Percentiles rank a stretch among this genome's conserved stretches.
phyloP scores from a whole-genome alignment of 2,888 invertebrate genomes.

The Chloromyia formosa region DNA sequence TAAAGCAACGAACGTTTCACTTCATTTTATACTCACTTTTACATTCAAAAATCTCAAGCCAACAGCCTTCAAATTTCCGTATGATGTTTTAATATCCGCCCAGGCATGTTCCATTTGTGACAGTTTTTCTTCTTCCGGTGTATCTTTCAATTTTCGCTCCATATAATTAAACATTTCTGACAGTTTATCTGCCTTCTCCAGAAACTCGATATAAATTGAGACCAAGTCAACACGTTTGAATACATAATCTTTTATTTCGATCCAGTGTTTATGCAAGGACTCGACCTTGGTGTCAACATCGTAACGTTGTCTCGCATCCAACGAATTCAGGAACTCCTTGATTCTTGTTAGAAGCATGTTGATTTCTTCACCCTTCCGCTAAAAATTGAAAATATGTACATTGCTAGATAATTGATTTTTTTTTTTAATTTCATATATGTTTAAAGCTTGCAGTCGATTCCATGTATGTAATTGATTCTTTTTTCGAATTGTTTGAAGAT shows the following conservation, averaged over 20 bases:
- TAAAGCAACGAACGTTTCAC: no score
- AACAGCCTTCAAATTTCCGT: constrained; percentile 72
- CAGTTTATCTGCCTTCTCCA: constrained; percentile 73
- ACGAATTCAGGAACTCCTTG: constrained; percentile 70
- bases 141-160: constrained; percentile 69
- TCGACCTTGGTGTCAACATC: constrained; percentile 73
- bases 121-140: constrained; percentile 68
- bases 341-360: constrained; percentile 71
- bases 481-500: no score
- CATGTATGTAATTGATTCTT: neutral
- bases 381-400: constrained; percentile 55
- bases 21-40: constrained; percentile 67
- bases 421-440: no score
- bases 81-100: constrained; percentile 71
- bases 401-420: neutral
- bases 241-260: constrained; percentile 69
- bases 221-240: constrained; percentile 73
- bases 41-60: constrained; percentile 72
- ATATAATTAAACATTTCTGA: constrained; percentile 72
- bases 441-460: no score
- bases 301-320: constrained; percentile 72
- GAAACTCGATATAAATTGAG: constrained; percentile 76
- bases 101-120: constrained; percentile 65
- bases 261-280: constrained; percentile 71
- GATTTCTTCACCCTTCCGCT: constrained; percentile 75